These are phyloP conservation scores for Lampris megalopsis DNA, from an alignment of 2,113 vertebrate species.

Conservation along the genomic window DNA sequence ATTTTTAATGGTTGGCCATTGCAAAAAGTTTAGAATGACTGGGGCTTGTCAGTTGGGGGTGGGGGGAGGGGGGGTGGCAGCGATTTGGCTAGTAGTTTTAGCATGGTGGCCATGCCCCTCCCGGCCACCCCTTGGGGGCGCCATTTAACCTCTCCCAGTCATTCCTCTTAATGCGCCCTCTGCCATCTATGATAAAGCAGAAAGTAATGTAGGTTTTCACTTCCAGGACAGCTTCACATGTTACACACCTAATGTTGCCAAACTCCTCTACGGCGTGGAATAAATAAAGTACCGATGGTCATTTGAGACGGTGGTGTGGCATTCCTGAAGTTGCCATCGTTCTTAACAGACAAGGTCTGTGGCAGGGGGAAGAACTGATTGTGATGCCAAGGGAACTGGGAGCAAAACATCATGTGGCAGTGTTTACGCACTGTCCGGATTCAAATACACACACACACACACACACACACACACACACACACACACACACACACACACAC, in stretches of 20 bases:
- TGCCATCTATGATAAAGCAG: not conserved
- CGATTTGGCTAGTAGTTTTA: too few species aligned
- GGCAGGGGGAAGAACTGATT: slow-evolving; percentile 29
- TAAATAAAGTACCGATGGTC: not conserved
- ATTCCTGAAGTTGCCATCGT: slow-evolving; percentile 44
- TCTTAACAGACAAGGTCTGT: slow-evolving; percentile 23
- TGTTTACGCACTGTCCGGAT: slow-evolving; percentile 62
- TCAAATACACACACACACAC: slow-evolving; percentile 38
- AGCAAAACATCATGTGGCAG: slow-evolving; percentile 77
- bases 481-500: not conserved
- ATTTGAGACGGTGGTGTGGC: slow-evolving; percentile 20
- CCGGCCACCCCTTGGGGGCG: too few species aligned
- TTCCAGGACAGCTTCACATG: not conserved
- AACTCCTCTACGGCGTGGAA: not conserved
- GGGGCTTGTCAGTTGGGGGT: too few species aligned
- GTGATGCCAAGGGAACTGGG: slow-evolving; percentile 54
- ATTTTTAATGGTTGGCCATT: too few species aligned
- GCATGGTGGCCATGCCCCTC: too few species aligned
- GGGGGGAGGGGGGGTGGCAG: too few species aligned
- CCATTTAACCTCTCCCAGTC: too few species aligned
- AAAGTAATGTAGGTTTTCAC: too few species aligned
- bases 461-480: slow-evolving; percentile 18
- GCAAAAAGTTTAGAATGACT: too few species aligned
- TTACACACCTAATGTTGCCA: slow-evolving; percentile 9
- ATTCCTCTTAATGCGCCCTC: slow-evolving; percentile 4